Conservation (phyloP, 2,888 invertebrate genomes). For the Rambutsinella grinnellia region DNA sequence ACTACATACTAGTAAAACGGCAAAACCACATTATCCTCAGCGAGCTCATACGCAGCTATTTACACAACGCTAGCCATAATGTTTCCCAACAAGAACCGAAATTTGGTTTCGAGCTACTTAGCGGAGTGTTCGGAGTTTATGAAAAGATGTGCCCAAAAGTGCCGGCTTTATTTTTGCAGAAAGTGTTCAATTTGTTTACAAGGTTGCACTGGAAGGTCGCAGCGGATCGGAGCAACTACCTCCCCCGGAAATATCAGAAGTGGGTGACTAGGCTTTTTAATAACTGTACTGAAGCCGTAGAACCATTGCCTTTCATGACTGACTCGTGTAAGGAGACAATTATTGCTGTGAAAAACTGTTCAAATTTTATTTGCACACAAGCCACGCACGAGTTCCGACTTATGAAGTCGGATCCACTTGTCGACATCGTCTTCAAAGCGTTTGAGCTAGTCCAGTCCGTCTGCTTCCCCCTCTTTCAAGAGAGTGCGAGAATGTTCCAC, state of each 20-base stretch:
- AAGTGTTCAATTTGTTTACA: constrained; percentile 14
- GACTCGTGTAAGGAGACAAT: constrained; percentile 40
- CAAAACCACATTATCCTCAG: constrained; percentile 25
- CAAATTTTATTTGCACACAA: constrained; percentile 26
- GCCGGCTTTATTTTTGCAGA: constrained; percentile 19
- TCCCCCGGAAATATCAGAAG: constrained; percentile 18
- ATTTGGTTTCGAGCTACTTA: constrained; percentile 27
- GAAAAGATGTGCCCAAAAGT: constrained; percentile 32
- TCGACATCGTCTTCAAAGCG: constrained; percentile 37
- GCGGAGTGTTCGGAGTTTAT: constrained; percentile 6
- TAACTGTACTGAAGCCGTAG: not conserved
- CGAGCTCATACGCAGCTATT: not conserved
- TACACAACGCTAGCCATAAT: constrained; percentile 7
- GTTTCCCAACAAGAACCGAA: constrained; percentile 13
- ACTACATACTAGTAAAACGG: not conserved
- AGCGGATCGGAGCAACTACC: constrained; percentile 18
- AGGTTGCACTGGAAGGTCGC: constrained; percentile 22
- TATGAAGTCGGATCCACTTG: constrained; percentile 23
- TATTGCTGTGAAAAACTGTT: constrained; percentile 25
- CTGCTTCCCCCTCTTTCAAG: constrained; percentile 31
- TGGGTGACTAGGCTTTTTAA: constrained; percentile 34
- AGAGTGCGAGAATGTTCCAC: constrained; percentile 48
- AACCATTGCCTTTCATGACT: not conserved
- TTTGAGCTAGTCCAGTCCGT: constrained; percentile 33
- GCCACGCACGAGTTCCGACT: constrained; percentile 26